Evolutionary conservation across 37 sponge, comb jelly and placozoan genomes (phyloP).

Genomic region (Hormiphora californensis): DNA sequence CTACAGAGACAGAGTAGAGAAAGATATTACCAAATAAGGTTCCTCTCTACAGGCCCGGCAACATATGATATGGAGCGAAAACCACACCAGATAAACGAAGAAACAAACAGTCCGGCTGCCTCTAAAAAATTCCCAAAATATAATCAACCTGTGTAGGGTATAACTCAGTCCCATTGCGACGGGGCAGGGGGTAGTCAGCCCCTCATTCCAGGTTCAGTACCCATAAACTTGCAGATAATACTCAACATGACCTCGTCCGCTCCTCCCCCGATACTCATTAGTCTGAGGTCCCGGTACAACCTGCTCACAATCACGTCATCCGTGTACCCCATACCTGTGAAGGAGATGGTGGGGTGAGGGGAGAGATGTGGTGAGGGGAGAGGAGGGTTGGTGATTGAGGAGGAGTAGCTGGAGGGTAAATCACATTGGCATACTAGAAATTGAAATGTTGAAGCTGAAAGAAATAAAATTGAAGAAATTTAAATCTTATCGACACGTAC

Average conservation of each 20-base stretch:
- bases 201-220: constrained; percentile 61
- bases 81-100: too few relatives aligned
- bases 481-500: neutral
- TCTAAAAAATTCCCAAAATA: too few relatives aligned
- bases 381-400: neutral
- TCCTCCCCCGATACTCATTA: constrained; percentile 89
- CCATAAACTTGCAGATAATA: constrained; percentile 79
- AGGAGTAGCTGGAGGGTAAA: neutral
- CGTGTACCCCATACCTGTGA: constrained; percentile 87
- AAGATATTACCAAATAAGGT: too few relatives aligned
- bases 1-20: too few relatives aligned
- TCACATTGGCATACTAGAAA: neutral
- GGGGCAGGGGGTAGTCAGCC: too few relatives aligned
- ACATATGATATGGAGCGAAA: too few relatives aligned
- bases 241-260: constrained; percentile 92
- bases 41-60: too few relatives aligned
- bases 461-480: neutral
- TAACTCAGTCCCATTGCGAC: too few relatives aligned
- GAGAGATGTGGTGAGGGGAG: neutral
- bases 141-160: too few relatives aligned
- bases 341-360: neutral
- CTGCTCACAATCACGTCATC: constrained; percentile 72
- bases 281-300: constrained; percentile 65
- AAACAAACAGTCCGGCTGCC: too few relatives aligned
- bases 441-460: neutral